Conservation (phyloP, 2,113 vertebrate species). For the Phyllopteryx taeniolatus region DNA sequence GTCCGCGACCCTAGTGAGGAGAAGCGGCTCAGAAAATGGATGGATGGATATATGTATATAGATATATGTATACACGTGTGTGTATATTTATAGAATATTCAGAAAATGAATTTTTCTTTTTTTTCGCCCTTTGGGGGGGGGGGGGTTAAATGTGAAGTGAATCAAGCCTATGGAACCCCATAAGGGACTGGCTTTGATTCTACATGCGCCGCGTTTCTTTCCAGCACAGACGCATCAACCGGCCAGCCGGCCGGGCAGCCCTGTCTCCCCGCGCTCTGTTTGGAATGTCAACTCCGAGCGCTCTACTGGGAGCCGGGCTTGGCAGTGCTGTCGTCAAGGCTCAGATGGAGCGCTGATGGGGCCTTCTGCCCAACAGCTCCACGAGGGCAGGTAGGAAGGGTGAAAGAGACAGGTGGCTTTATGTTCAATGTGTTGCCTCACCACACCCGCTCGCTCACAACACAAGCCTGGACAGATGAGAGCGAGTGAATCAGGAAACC, state of each 20-base stretch:
- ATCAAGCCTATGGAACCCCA: conserved; percentile 30
- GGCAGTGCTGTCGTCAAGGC: conserved; percentile 56
- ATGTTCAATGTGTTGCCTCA: conserved; percentile 59
- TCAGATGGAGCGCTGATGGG: conserved; percentile 64
- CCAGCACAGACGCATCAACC: conserved; percentile 31
- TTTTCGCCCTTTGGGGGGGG: conserved; percentile 1
- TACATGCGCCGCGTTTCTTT: conserved; percentile 53
- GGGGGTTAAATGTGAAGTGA: conserved; percentile 27
- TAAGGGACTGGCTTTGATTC: conserved; percentile 51
- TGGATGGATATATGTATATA: too few species aligned
- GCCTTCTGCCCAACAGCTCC: conserved; percentile 59
- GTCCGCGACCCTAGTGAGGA: too few species aligned
- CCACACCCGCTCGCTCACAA: not conserved
- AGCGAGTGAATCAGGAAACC: conserved; percentile 21
- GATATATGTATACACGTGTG: too few species aligned
- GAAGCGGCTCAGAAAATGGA: too few species aligned
- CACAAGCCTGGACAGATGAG: conserved; percentile 44
- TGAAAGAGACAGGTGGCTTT: conserved; percentile 60
- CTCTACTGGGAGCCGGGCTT: conserved; percentile 55
- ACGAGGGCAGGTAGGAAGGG: conserved; percentile 42
- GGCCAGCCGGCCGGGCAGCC: conserved; percentile 20
- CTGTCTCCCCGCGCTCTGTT: conserved; percentile 34
- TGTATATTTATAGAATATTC: too few species aligned
- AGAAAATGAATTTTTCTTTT: too few species aligned
- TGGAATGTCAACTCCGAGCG: conserved; percentile 51